Percentiles rank a stretch among this genome's conserved stretches.
These are phyloP conservation scores for Telmatherina bonti DNA, from an alignment of 2,797 vertebrate species.

Conservation along the genomic window DNA sequence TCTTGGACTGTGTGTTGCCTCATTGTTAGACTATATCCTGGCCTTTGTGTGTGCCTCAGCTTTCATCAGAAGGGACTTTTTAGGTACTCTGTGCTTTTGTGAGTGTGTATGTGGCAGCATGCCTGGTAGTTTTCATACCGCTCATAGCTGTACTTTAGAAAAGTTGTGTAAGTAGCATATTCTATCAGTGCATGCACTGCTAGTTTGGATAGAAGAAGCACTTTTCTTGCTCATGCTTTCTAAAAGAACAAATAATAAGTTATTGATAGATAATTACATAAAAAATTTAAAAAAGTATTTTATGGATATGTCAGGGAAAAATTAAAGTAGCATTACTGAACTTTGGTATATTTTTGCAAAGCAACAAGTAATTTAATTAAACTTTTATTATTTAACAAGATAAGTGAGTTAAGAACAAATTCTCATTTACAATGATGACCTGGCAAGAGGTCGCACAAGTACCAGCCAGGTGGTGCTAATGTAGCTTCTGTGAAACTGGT, in stretches of 20 bases:
- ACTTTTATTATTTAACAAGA: too few relatives aligned
- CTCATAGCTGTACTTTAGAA: conserved; percentile 19
- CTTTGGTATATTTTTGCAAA: too few relatives aligned
- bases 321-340: neutral
- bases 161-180: neutral
- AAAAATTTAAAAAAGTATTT: neutral
- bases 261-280: neutral
- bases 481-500: too few relatives aligned
- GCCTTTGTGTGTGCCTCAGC: conserved; percentile 50
- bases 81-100: conserved; percentile 18
- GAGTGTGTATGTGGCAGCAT: conserved; percentile 8
- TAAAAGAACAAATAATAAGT: too few relatives aligned
- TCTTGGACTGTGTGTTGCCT: conserved; percentile 48
- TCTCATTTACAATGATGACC: too few relatives aligned
- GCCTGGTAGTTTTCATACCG: conserved; percentile 27
- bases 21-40: conserved; percentile 66
- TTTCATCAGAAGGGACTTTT: conserved; percentile 58
- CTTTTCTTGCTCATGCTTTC: too few relatives aligned
- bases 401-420: too few relatives aligned
- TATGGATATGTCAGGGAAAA: neutral
- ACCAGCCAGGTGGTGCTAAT: too few relatives aligned
- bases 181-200: neutral
- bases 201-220: neutral
- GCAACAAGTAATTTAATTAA: too few relatives aligned
- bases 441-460: too few relatives aligned